These are phyloP conservation scores for Dipodomys stephensi DNA, from an alignment of 2,113 vertebrate genomes.

Conservation along the genomic window DNA sequence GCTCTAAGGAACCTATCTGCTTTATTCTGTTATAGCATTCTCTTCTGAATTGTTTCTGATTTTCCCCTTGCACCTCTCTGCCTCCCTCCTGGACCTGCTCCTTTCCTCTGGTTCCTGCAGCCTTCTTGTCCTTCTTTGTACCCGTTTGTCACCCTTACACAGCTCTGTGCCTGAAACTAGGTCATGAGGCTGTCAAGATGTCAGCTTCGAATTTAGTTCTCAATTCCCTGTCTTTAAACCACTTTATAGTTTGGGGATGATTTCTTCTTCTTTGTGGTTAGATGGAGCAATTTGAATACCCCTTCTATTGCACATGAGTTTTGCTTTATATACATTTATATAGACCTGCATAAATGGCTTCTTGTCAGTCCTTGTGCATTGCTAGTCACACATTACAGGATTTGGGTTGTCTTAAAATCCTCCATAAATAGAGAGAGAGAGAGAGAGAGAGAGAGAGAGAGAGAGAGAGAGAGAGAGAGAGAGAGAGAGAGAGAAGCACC, in stretches of 20 bases:
- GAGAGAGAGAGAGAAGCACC: not conserved
- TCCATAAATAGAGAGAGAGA: not conserved
- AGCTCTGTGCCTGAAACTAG: slow-evolving; percentile 77
- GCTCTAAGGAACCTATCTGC: not conserved
- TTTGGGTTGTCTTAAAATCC: slow-evolving; percentile 4
- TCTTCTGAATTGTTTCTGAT: not conserved
- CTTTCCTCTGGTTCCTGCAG: not conserved
- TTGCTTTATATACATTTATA: slow-evolving; percentile 38
- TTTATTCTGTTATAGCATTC: not conserved
- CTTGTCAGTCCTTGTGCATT: not conserved
- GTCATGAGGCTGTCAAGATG: slow-evolving; percentile 79
- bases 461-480: not conserved
- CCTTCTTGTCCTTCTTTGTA: not conserved
- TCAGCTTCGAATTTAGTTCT: slow-evolving; percentile 80
- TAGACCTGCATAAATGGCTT: slow-evolving; percentile 25
- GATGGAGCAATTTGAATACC: slow-evolving; percentile 67
- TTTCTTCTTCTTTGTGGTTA: slow-evolving; percentile 76
- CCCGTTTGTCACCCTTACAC: slow-evolving; percentile 51
- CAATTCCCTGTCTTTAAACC: slow-evolving; percentile 77
- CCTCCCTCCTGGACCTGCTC: not conserved
- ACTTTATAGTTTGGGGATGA: slow-evolving; percentile 70
- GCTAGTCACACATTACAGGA: slow-evolving; percentile 23
- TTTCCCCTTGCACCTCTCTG: not conserved
- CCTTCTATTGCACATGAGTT: slow-evolving; percentile 12
- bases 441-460: not conserved